Conservation (phyloP, 2,797 vertebrate genomes). For the Rhincodon typus region DNA sequence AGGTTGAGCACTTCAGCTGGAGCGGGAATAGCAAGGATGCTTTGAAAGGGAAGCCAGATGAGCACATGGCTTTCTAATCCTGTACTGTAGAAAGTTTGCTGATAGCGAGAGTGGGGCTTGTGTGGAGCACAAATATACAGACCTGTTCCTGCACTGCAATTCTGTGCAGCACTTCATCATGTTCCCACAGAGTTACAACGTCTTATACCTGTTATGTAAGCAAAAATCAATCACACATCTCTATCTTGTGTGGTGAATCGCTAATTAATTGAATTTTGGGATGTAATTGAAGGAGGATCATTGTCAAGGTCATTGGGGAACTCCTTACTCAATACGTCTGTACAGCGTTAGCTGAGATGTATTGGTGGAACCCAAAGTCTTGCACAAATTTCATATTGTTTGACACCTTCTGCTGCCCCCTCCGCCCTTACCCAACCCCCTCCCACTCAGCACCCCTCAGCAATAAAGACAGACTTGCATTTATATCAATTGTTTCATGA, state of each 20-base stretch:
- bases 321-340: background rate
- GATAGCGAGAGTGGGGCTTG: background rate
- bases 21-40: background rate
- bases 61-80: background rate
- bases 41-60: background rate
- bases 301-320: background rate
- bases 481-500: background rate
- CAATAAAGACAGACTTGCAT: background rate
- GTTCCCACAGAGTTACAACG: background rate
- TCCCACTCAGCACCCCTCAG: too few relatives aligned
- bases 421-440: background rate
- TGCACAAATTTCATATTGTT: background rate
- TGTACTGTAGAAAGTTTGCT: too few relatives aligned
- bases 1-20: too few relatives aligned
- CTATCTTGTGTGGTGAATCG: background rate
- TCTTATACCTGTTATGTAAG: background rate
- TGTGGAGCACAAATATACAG: background rate
- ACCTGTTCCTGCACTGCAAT: background rate
- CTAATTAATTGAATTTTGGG: background rate
- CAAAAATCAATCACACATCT: background rate
- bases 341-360: background rate
- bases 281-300: background rate
- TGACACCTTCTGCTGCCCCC: background rate
- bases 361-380: background rate
- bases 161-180: background rate